phyloP scores from a whole-genome alignment of 2,888 invertebrate species.

The Zaprionus obscuricornis region DNA sequence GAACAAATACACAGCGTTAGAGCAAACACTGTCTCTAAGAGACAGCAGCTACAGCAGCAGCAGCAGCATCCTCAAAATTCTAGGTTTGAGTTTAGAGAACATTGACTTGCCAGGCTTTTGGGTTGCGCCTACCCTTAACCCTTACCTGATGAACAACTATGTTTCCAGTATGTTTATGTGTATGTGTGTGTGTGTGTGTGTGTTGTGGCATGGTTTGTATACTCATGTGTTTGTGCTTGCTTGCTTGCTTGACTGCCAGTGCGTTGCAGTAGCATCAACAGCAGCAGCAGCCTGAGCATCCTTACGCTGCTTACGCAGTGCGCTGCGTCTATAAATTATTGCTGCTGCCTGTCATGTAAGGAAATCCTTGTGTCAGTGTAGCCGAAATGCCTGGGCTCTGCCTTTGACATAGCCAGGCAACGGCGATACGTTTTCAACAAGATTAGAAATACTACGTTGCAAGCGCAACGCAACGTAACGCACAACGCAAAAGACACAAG shows the following conservation, averaged over 20 bases:
- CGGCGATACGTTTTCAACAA: conserved; percentile 79
- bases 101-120: conserved; percentile 19
- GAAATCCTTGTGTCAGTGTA: conserved; percentile 81
- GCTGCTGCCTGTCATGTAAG: conserved; percentile 81
- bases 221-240: conserved; percentile 5
- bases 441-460: conserved; percentile 72
- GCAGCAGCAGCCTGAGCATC: conserved; percentile 34
- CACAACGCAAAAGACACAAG: conserved; percentile 71
- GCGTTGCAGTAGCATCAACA: conserved; percentile 11
- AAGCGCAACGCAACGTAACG: too few relatives aligned
- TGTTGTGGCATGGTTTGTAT: conserved; percentile 14
- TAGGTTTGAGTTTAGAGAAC: conserved; percentile 9
- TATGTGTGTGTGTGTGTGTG: conserved; percentile 16
- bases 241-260: conserved; percentile 34
- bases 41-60: neutral
- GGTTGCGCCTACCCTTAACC: conserved; percentile 28
- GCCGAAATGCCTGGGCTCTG: conserved; percentile 65
- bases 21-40: conserved; percentile 18
- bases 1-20: conserved; percentile 64
- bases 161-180: neutral
- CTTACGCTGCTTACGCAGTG: conserved; percentile 67
- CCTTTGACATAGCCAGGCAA: conserved; percentile 57
- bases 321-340: conserved; percentile 80
- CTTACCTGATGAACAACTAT: conserved; percentile 16
- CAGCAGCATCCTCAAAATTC: neutral